These are phyloP conservation scores for Coranthus polyacanthus DNA, from an alignment of 2,797 vertebrate species.

Conservation along the genomic window DNA sequence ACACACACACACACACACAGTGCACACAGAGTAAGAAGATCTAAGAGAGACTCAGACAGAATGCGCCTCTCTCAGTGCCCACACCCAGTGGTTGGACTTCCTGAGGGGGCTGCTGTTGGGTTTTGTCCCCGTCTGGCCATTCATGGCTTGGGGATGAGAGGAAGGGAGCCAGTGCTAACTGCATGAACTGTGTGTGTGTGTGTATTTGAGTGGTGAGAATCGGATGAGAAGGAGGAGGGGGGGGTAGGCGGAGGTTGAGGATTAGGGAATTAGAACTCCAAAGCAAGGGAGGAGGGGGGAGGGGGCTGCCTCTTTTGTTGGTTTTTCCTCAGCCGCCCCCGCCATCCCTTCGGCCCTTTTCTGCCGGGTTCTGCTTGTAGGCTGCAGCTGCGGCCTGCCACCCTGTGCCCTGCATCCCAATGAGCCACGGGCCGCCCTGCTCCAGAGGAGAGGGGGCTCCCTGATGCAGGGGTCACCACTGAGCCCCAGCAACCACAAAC, in stretches of 20 bases:
- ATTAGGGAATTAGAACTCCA: slow-evolving; percentile 88
- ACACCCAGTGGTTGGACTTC: slow-evolving; percentile 83
- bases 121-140: slow-evolving; percentile 82
- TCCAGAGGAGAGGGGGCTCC: slow-evolving; percentile 79
- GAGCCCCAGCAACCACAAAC: slow-evolving; percentile 63
- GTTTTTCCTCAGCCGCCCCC: slow-evolving; percentile 84
- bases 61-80: slow-evolving; percentile 74
- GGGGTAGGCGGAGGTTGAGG: slow-evolving; percentile 82
- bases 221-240: slow-evolving; percentile 68
- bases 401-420: slow-evolving; percentile 90
- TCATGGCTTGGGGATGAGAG: slow-evolving; percentile 80
- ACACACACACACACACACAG: too few relatives aligned
- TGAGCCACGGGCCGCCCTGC: slow-evolving; percentile 79
- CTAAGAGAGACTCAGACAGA: slow-evolving; percentile 61
- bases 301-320: slow-evolving; percentile 86
- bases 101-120: slow-evolving; percentile 82
- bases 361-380: slow-evolving; percentile 84
- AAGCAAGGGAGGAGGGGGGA: slow-evolving; percentile 76
- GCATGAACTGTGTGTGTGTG: slow-evolving; percentile 76
- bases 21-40: slow-evolving; percentile 22
- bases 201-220: slow-evolving; percentile 78
- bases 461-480: slow-evolving; percentile 82
- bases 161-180: slow-evolving; percentile 79
- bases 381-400: slow-evolving; percentile 89
- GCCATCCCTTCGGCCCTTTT: slow-evolving; percentile 84